Percentiles rank a stretch among this genome's conserved stretches.
Conservation (phyloP, 2,888 invertebrate species). For the Leptinotarsa haldemani region DNA sequence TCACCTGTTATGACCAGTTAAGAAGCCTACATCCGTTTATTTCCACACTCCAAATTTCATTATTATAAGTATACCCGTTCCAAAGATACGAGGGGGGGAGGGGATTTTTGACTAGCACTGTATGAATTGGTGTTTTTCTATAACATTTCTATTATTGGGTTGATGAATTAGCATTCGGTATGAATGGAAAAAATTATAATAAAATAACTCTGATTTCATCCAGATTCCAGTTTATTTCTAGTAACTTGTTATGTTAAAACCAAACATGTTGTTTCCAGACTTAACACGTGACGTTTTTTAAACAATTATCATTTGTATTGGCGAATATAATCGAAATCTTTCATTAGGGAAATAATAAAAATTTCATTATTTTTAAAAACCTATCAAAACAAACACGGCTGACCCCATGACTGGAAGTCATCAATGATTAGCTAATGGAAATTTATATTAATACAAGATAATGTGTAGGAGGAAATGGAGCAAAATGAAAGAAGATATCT, state of each 20-base stretch:
- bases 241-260: neutral
- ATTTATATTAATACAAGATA: conserved; percentile 13
- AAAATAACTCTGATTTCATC: too few relatives aligned
- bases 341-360: neutral
- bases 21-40: too few relatives aligned
- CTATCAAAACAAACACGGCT: neutral
- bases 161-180: too few relatives aligned
- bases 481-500: neutral
- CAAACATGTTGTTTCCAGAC: neutral
- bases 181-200: too few relatives aligned
- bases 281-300: neutral
- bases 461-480: neutral
- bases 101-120: too few relatives aligned
- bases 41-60: too few relatives aligned
- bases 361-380: neutral
- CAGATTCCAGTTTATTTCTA: neutral
- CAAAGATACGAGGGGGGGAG: too few relatives aligned
- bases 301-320: neutral
- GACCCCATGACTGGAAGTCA: conserved; percentile 6
- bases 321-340: neutral
- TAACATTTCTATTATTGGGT: too few relatives aligned
- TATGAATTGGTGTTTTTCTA: too few relatives aligned
- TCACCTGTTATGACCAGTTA: too few relatives aligned
- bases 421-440: neutral
- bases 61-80: too few relatives aligned